These are phyloP conservation scores for Syngnathoides biaculeatus DNA, from an alignment of 2,113 vertebrate genomes.

Conservation along the genomic window DNA sequence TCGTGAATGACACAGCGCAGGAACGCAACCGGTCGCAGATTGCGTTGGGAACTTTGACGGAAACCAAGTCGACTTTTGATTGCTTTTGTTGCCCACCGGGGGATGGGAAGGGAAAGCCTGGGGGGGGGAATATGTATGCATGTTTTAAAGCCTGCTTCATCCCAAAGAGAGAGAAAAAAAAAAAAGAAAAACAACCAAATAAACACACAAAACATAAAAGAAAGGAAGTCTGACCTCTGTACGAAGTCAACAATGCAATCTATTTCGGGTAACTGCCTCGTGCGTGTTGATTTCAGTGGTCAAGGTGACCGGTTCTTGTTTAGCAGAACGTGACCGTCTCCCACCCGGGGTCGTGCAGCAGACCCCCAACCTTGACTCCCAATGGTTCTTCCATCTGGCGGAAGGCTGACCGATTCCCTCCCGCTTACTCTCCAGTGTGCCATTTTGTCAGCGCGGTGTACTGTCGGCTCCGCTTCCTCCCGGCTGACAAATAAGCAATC, in stretches of 20 bases:
- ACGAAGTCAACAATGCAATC: conserved; percentile 52
- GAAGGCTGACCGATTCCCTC: conserved; percentile 21
- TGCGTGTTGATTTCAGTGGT: conserved; percentile 49
- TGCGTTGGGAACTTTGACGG: conserved; percentile 26
- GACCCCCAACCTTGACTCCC: conserved; percentile 46
- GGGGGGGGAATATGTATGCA: conserved; percentile 23
- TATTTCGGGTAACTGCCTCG: conserved; percentile 27
- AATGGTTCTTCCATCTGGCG: conserved; percentile 55
- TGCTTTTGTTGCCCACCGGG: not conserved
- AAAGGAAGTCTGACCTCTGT: conserved; percentile 45
- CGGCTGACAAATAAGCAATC: conserved; percentile 3
- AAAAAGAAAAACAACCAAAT: too few relatives aligned
- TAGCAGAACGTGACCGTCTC: conserved; percentile 28
- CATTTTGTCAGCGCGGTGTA: conserved; percentile 42
- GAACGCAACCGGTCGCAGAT: conserved; percentile 18
- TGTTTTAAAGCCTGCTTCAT: conserved; percentile 37
- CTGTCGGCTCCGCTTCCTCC: conserved; percentile 28
- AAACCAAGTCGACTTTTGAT: conserved; percentile 22
- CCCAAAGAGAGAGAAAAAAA: conserved; percentile 20
- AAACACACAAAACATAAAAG: conserved; percentile 27
- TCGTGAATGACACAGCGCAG: conserved; percentile 26
- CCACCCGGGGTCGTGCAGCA: conserved; percentile 11
- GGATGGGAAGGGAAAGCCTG: conserved; percentile 11
- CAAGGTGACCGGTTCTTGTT: conserved; percentile 38
- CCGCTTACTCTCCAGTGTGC: conserved; percentile 36